These are phyloP conservation scores for Bugula neritina DNA, from an alignment of 2,888 invertebrate species.

Conservation along the genomic window DNA sequence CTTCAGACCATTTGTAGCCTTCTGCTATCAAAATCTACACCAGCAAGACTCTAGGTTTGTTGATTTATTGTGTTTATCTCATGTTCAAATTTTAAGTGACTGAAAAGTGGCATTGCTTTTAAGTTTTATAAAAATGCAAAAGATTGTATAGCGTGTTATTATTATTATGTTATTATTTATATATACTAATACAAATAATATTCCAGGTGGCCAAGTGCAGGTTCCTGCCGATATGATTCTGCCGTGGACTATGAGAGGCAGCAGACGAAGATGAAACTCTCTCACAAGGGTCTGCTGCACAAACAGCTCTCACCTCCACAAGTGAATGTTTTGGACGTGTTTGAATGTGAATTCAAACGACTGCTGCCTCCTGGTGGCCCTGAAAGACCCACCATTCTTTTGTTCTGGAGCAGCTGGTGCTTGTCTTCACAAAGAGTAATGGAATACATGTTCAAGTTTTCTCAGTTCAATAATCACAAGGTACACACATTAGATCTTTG, in stretches of 20 bases:
- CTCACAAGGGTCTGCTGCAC: slow-evolving; percentile 48
- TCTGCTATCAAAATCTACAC: slow-evolving; percentile 49
- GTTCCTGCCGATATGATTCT: slow-evolving; percentile 48
- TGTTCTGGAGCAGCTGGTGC: slow-evolving; percentile 53
- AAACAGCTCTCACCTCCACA: slow-evolving; percentile 46
- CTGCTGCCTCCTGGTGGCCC: slow-evolving; percentile 42
- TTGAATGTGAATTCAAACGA: slow-evolving; percentile 48
- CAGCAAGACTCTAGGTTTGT: slow-evolving; percentile 30
- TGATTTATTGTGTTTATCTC: too few species aligned
- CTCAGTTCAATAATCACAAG: slow-evolving; percentile 39
- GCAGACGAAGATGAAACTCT: slow-evolving; percentile 40
- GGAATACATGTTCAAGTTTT: slow-evolving; percentile 44
- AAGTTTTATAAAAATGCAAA: too few species aligned
- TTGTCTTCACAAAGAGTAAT: slow-evolving; percentile 44
- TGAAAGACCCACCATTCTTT: slow-evolving; percentile 42
- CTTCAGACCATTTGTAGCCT: slow-evolving; percentile 51
- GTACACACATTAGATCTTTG: too few species aligned
- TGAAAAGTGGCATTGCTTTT: too few species aligned
- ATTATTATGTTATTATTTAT: too few species aligned
- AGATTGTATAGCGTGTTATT: too few species aligned
- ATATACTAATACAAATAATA: too few species aligned
- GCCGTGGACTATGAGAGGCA: slow-evolving; percentile 42
- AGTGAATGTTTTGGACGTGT: slow-evolving; percentile 45
- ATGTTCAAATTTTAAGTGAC: too few species aligned
- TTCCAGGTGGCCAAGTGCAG: slow-evolving; percentile 45